Evolutionary conservation across 2,797 vertebrate species (phyloP), one percentile per base, ranked within the genome.

Genomic region (Oceanodroma leucorhoa): DNA sequence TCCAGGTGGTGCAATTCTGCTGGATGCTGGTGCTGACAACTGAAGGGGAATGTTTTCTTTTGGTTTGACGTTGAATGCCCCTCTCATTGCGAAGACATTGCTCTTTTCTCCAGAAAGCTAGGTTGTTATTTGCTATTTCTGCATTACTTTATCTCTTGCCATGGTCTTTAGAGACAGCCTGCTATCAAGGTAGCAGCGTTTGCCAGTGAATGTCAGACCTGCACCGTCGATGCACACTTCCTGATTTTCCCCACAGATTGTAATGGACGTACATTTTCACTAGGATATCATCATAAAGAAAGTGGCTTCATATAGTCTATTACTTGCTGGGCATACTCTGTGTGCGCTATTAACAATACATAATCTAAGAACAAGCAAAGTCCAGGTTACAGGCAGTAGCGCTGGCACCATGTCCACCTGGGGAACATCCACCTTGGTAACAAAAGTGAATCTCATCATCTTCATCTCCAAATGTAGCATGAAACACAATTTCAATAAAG

Each of bases 311-410:
- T 69, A 20, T 24, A 41, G 38, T 43, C 50, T 79, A 3, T 64
- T 82, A 12, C 10, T 58, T 30, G 6, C 30, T 86, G 46, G 32
- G 27, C 43, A 10, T 30, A 20, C 8, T 0, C 0, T 53, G 6
- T 57, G 24, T 61, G 41, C 18, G 3, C 8, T 55, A 14, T 38
- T 67, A 71, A 1, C 23, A 15, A 11, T 45, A 34, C 0, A 0
- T 38, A 54, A 51, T 15, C 36, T 53, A 57, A 72, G 34, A 69
- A 38, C 29, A 58, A 71, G 13, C 27, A 21, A 57, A 62, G 17
- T 61, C 79, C 34, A 22, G 9, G 12, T 66, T 71, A 48, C 21
- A n/a, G 40, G 72, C 48, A 29, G 24, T 15, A 83, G 36, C 20
- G 86, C 34, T 38, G 15, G n/a, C 20, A 70, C 34, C 32, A 11